Conservation (phyloP, 2,888 invertebrate genomes). For the Crematogaster levior region DNA sequence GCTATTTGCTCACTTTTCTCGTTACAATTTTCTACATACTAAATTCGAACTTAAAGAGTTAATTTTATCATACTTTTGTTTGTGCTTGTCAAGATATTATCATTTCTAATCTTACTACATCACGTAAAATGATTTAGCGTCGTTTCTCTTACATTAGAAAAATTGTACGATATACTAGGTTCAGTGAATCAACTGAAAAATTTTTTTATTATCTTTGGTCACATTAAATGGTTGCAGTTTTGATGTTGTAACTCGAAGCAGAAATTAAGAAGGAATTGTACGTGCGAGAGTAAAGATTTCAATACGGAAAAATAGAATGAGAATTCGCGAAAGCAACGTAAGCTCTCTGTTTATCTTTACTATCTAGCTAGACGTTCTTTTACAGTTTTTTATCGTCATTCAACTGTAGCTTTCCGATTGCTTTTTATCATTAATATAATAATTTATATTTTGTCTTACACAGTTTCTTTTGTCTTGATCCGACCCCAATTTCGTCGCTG, state of each 20-base stretch:
- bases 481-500: neutral
- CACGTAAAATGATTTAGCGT: neutral
- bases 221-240: neutral
- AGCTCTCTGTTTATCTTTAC: neutral
- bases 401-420: neutral
- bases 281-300: neutral
- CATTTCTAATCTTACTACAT: neutral
- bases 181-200: neutral
- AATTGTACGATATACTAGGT: neutral
- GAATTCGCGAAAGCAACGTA: neutral
- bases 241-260: neutral
- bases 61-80: neutral
- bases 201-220: neutral
- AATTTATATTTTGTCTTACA: conserved; percentile 1
- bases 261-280: neutral
- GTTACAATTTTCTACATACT: neutral
- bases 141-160: neutral
- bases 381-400: neutral
- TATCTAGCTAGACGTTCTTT: neutral
- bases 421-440: conserved; percentile 35
- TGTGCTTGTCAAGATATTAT: neutral
- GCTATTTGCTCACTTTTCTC: neutral
- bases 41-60: neutral
- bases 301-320: neutral
- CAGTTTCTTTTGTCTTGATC: neutral